Percentiles rank a stretch among this genome's conserved stretches.
These are phyloP conservation scores for Colius striatus DNA, from an alignment of 2,113 vertebrate species.

Conservation along the genomic window DNA sequence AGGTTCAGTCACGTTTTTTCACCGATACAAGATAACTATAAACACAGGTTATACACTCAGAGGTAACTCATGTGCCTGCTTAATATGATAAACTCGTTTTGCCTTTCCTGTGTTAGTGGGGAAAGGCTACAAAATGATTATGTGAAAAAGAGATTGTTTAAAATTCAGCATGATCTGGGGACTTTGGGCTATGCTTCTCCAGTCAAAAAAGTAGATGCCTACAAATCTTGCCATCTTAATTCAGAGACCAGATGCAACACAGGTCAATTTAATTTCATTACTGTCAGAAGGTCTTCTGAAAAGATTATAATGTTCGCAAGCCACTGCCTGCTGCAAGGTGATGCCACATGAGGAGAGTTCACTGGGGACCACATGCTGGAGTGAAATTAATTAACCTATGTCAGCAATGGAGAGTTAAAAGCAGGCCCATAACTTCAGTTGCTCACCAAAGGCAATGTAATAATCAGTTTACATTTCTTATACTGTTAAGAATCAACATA, in stretches of 20 bases:
- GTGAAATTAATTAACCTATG: slow-evolving; percentile 65
- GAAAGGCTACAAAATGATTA: background rate
- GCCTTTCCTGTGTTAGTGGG: slow-evolving; percentile 10
- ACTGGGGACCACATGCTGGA: background rate
- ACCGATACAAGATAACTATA: background rate
- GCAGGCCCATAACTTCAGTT: background rate
- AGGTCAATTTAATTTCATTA: slow-evolving; percentile 73
- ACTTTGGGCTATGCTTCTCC: background rate
- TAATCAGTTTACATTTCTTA: background rate
- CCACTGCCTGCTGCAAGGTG: background rate
- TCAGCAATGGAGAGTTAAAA: slow-evolving; percentile 23
- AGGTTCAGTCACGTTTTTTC: background rate
- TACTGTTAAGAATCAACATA: background rate
- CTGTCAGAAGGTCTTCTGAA: slow-evolving; percentile 57
- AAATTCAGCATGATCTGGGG: slow-evolving; percentile 13
- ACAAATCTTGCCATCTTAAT: slow-evolving; percentile 61
- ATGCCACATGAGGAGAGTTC: slow-evolving; percentile 47
- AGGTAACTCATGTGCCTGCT: background rate
- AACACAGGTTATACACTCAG: background rate
- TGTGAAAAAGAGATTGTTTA: slow-evolving; percentile 20
- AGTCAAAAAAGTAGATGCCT: slow-evolving; percentile 9
- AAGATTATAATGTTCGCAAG: slow-evolving; percentile 47
- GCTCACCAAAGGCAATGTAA: background rate
- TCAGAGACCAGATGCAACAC: slow-evolving; percentile 35
- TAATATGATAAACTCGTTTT: background rate